Conservation (phyloP, 2,888 invertebrate genomes). For the Yponomeuta plumbellus region DNA sequence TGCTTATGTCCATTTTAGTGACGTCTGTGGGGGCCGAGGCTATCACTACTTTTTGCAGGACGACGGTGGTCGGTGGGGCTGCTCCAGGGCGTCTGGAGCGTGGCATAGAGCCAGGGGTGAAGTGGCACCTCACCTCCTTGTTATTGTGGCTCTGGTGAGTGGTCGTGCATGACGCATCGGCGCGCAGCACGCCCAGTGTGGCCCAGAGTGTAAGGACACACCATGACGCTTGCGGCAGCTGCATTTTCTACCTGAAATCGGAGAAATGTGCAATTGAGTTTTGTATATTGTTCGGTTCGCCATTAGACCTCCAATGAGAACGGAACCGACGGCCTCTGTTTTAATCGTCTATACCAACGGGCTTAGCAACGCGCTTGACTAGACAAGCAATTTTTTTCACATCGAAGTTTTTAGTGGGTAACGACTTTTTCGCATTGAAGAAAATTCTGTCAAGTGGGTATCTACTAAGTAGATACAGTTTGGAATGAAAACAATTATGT, state of each 20-base stretch:
- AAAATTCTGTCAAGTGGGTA: too few relatives aligned
- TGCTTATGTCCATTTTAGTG: conserved; percentile 7
- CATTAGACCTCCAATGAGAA: too few relatives aligned
- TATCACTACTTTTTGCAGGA: not conserved
- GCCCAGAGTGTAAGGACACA: not conserved
- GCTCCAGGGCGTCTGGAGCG: too few relatives aligned
- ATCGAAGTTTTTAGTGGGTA: too few relatives aligned
- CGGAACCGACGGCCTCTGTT: too few relatives aligned
- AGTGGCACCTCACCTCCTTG: not conserved
- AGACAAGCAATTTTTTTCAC: too few relatives aligned
- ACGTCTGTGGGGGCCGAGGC: not conserved
- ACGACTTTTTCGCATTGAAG: too few relatives aligned
- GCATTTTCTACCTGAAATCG: not conserved
- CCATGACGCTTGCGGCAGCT: not conserved
- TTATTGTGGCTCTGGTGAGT: not conserved
- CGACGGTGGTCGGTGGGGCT: not conserved
- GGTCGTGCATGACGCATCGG: not conserved
- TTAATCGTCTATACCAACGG: too few relatives aligned
- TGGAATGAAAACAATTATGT: too few relatives aligned
- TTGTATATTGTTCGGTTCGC: not conserved
- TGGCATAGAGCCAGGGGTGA: not conserved
- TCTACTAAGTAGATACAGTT: too few relatives aligned
- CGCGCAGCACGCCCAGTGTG: too few relatives aligned
- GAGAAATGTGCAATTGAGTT: not conserved
- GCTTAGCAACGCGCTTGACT: too few relatives aligned